Evolutionary conservation across 2,797 vertebrate species (phyloP), one percentile per base, ranked within the genome.

Genomic region (Rhinoraja longicauda): DNA sequence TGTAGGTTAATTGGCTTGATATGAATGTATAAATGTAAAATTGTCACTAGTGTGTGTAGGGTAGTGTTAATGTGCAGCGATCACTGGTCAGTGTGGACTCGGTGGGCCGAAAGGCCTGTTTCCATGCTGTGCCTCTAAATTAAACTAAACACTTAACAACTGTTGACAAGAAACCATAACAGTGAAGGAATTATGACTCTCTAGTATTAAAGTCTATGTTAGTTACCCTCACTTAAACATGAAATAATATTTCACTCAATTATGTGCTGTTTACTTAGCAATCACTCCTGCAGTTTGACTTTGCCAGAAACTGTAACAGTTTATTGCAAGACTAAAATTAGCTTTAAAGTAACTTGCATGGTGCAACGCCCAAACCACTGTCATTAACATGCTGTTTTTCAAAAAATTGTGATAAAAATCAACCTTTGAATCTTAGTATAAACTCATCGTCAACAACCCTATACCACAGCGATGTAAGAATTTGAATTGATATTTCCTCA

Each of bases 271-370:
- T 92, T 92, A 73, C 4, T 75, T 36, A 72, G 86, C 88, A 91
- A 15, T 29, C 7, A 90, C 12, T 67, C 86, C 19, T 70, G 64
- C 59, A 92, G 90, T 92, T 26, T 92, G 39, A 39, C 45, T 75
- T 24, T 73, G 57, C 26, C 70, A 92, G 67, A 45, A 53, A 7
- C 32, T 39, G 39, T 13, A 26, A 15, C 36, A 73, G 90, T 75
- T 92, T 92, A 91, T 45, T 73, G 32, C 39, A 73, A 45, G 67
- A 39, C 72, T 91, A 73, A 92, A 92, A 92, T 75, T 92, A 92
- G 72, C 39, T 73, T 92, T 53, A 53, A 92, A 53, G 53, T 73
- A 39, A 72, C 90, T 53, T 13, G 17, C 26, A 72, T 17, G 53
- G 72, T 73, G 39, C 90, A 73, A 67, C 59, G 8, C 62, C 84